A percentile compares a stretch with the other conserved stretches of the same genome.
Conservation (phyloP, 2,888 invertebrate genomes). For the Rambutsinella grinnellia region DNA sequence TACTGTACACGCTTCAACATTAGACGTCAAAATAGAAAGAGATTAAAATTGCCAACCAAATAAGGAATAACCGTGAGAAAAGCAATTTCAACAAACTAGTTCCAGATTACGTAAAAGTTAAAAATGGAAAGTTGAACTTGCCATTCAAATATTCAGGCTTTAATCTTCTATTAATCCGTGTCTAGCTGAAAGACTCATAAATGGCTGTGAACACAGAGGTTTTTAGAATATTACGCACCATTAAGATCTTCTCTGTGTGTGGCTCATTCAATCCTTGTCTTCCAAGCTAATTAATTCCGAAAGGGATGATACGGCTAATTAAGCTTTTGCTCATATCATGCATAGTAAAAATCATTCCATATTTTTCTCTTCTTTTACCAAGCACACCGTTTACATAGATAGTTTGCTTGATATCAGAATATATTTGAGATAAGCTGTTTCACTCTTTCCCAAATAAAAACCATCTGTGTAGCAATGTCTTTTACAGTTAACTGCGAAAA, state of each 20-base stretch:
- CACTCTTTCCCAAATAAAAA: neutral
- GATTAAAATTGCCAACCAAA: too few species aligned
- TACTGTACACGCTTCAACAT: neutral
- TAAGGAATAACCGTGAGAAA: too few species aligned
- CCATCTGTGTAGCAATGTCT: neutral
- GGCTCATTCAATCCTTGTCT: neutral
- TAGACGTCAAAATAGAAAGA: neutral
- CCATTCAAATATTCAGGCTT: too few species aligned
- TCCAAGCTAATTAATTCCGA: conserved; percentile 16
- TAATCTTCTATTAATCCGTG: neutral
- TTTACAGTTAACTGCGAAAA: neutral
- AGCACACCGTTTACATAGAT: neutral
- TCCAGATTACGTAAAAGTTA: too few species aligned
- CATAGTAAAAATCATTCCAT: conserved; percentile 6
- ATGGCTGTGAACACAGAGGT: neutral
- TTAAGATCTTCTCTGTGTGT: too few species aligned
- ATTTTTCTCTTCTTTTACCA: neutral
- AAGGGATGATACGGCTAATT: conserved; percentile 9
- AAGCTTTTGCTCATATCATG: neutral
- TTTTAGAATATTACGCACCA: too few species aligned
- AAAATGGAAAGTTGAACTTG: too few species aligned
- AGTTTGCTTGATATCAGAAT: neutral
- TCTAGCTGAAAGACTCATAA: neutral
- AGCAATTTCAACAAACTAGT: too few species aligned
- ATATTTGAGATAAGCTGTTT: neutral